phyloP scores from a whole-genome alignment of 2,797 vertebrate species.

The Chelidonichthys spinosus region DNA sequence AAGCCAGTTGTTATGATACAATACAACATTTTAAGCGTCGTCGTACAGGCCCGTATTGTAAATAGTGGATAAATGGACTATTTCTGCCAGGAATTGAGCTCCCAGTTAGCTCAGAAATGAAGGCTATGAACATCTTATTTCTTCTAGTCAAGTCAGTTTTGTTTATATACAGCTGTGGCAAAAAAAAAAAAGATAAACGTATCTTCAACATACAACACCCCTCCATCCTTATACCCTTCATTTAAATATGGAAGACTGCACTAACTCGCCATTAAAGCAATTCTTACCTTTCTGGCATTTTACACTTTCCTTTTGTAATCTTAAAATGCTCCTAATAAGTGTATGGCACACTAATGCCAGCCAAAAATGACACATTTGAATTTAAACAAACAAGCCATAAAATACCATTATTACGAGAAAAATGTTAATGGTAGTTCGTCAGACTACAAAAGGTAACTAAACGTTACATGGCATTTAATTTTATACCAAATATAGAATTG shows the following conservation, averaged over 20 bases:
- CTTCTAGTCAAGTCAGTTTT: neutral
- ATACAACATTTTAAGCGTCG: neutral
- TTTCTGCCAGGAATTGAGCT: constrained; percentile 1
- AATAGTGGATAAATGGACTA: neutral
- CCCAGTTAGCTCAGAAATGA: neutral
- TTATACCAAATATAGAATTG: too few relatives aligned
- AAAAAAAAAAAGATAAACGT: neutral
- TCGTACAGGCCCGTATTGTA: neutral
- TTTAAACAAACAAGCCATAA: too few relatives aligned
- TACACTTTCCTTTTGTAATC: too few relatives aligned
- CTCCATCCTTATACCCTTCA: neutral
- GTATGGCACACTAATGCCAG: too few relatives aligned
- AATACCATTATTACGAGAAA: too few relatives aligned
- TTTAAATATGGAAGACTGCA: neutral
- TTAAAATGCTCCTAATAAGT: too few relatives aligned
- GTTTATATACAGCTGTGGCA: neutral
- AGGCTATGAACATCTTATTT: neutral
- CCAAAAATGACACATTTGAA: too few relatives aligned
- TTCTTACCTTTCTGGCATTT: too few relatives aligned
- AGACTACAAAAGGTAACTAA: too few relatives aligned
- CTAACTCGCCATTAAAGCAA: neutral
- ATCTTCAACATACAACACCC: neutral
- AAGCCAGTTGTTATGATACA: neutral
- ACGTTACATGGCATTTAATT: too few relatives aligned
- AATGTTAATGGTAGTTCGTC: too few relatives aligned